Conservation (phyloP, 2,888 invertebrate species). For the Leucozona laternaria region DNA sequence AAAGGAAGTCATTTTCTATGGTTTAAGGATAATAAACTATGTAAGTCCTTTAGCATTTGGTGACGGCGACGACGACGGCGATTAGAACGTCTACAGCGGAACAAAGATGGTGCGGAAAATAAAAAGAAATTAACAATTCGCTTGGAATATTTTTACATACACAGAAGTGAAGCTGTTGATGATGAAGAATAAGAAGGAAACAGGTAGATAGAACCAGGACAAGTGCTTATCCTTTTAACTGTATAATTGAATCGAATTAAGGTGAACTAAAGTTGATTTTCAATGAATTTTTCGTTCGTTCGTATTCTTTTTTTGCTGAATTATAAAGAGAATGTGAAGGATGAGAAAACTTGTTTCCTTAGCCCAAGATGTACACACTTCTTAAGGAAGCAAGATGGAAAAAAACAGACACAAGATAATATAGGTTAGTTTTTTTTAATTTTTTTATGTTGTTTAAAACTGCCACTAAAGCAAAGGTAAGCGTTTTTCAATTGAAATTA, state of each 20-base stretch:
- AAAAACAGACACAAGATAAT: background rate
- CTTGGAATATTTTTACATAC: background rate
- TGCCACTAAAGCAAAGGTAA: slow-evolving; percentile 70
- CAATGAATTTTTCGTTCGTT: background rate
- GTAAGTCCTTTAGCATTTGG: slow-evolving; percentile 41
- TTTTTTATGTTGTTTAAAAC: slow-evolving; percentile 39
- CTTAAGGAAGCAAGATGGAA: slow-evolving; percentile 18
- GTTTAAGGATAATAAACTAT: slow-evolving; percentile 69
- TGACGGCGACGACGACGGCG: background rate
- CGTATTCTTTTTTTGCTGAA: slow-evolving; percentile 13
- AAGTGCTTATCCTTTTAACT: slow-evolving; percentile 74
- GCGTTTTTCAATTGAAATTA: slow-evolving; percentile 69
- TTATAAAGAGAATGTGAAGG: background rate
- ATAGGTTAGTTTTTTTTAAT: background rate
- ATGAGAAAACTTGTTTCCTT: background rate
- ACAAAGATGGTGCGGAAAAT: background rate
- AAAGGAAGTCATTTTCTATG: slow-evolving; percentile 67
- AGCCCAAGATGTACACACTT: background rate
- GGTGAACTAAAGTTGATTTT: slow-evolving; percentile 69
- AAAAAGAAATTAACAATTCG: background rate
- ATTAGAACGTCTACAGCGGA: background rate
- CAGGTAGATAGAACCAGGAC: slow-evolving; percentile 39
- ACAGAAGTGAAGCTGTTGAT: background rate
- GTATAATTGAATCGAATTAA: slow-evolving; percentile 71
- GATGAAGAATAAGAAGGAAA: slow-evolving; percentile 30